Evolutionary conservation across 2,888 invertebrate species (phyloP), one percentile per base, ranked within the genome.

Genomic region (Cheilosia urbana): DNA sequence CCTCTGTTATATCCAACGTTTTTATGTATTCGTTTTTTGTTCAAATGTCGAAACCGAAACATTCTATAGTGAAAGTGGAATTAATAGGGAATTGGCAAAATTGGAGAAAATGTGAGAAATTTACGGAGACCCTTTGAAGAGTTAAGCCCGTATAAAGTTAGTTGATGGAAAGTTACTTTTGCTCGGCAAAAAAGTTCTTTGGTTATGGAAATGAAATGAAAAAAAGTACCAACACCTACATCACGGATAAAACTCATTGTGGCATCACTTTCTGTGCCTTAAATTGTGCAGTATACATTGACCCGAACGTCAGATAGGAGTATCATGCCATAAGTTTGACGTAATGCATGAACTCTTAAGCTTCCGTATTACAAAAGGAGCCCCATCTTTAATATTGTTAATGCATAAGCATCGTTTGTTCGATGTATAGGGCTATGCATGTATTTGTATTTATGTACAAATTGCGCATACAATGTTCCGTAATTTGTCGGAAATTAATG

Each of bases 401-500:
- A 11, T 37, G 1, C 37, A 34, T 34, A 9, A 34, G 7, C 34
- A 37, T 13, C 4, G 37, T 13, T 37, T 37, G 11, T n/a, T 30
- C 17, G 1, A 17, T 19, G 7, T 19, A 17, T 58, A 4, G 6
- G 13, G 9, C 2, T 21, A 24, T 15, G 51, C 53, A 27, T 4
- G 15, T 17, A 34, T 21, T 24, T 30, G 24, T 71, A 27, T 27
- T 5, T 24, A 24, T 13, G 57, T 72, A 77, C 37, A 13, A 13
- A 37, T 37, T 37, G 37, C 37, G 11, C 13, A 37, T 37, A 37
- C 13, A 85, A 77, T 66, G 68, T 45, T 77, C 68, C 76, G 57
- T 81, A 68, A 77, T 77, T 85, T 72, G 77, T 45, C 53, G 71
- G 42, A 77, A 85, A 85, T 80, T 77, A 85, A 81, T 85, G 72